phyloP scores from a whole-genome alignment of 2,888 invertebrate species.

The Heliothis peltigera region DNA sequence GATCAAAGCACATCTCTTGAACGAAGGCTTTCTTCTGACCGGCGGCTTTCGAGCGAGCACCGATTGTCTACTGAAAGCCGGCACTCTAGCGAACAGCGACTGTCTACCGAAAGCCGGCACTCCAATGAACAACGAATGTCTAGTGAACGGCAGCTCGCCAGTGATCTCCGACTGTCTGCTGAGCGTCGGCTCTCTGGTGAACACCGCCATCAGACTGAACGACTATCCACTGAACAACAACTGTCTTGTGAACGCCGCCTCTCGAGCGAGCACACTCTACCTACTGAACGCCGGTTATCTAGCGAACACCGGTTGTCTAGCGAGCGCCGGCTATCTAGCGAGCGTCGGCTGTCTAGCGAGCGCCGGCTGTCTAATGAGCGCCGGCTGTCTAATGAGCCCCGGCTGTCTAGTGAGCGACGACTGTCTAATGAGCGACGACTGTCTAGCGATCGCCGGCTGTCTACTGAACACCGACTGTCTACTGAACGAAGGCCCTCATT shows the following conservation, averaged over 20 bases:
- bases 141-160: background rate
- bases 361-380: conserved; percentile 3
- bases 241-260: background rate
- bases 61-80: background rate
- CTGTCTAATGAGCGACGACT: background rate
- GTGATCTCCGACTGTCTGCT: background rate
- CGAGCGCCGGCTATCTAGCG: conserved; percentile 2
- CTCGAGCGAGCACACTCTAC: conserved; percentile 7
- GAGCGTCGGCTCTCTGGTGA: conserved; percentile 17
- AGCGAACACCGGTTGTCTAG: background rate
- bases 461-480: conserved; percentile 10
- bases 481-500: background rate
- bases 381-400: conserved; percentile 6
- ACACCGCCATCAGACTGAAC: too few species aligned
- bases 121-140: background rate
- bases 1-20: conserved; percentile 13
- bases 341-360: conserved; percentile 8
- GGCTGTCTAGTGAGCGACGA: background rate
- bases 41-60: background rate
- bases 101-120: background rate
- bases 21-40: background rate
- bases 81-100: background rate
- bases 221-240: background rate
- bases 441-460: conserved; percentile 9
- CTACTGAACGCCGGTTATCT: conserved; percentile 11